These are phyloP conservation scores for Micoletzkya japonica DNA, from an alignment of 2,888 invertebrate species.

Conservation along the genomic window DNA sequence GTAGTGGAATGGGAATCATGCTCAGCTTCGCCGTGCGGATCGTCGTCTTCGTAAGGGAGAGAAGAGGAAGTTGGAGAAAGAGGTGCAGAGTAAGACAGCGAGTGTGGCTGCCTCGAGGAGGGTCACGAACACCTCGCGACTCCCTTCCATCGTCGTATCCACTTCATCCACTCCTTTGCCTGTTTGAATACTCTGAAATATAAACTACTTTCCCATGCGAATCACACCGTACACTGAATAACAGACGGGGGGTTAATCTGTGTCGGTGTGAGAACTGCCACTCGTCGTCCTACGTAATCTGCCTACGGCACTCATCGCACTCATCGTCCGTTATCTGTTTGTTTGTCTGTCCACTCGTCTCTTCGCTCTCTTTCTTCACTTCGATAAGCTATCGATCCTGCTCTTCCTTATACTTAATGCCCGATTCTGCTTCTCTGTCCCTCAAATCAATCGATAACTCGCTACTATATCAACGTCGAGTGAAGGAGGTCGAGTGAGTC, in stretches of 20 bases:
- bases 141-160: slow-evolving; percentile 12
- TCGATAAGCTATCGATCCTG: background rate
- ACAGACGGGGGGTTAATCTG: too few species aligned
- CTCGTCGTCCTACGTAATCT: too few species aligned
- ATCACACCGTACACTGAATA: too few species aligned
- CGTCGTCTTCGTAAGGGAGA: slow-evolving; percentile 33
- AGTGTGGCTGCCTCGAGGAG: background rate
- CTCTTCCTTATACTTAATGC: background rate
- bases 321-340: background rate
- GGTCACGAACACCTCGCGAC: background rate
- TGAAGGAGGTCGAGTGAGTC: background rate
- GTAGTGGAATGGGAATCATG: background rate
- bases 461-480: background rate
- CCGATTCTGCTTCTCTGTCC: background rate
- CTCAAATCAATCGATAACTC: background rate
- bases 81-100: slow-evolving; percentile 29
- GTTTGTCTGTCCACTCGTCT: background rate
- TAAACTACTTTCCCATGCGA: too few species aligned
- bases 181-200: too few species aligned
- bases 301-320: too few species aligned
- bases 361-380: background rate
- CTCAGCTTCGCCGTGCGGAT: slow-evolving; percentile 35
- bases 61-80: slow-evolving; percentile 42
- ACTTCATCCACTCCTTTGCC: background rate
- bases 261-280: too few species aligned